phyloP scores from a whole-genome alignment of 1,140 invertebrate genomes.

The Mercenaria mercenaria region DNA sequence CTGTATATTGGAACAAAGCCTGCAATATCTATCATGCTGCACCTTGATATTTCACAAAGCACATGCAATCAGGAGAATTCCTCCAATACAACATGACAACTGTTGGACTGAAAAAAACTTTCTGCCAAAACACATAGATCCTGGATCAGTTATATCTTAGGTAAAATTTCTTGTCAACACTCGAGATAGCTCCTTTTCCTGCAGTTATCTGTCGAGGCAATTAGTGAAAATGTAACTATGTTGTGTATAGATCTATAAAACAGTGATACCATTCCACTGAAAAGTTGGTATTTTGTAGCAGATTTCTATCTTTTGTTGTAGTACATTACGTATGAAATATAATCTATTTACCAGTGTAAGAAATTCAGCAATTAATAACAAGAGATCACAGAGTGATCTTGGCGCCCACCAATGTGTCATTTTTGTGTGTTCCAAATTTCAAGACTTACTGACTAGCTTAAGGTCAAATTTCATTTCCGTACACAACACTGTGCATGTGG shows the following conservation, averaged over 20 bases:
- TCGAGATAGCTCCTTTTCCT: background rate
- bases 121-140: background rate
- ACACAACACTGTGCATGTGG: too few species aligned
- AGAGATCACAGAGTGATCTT: too few species aligned
- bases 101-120: background rate
- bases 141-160: background rate
- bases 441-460: too few species aligned
- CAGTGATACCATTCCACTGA: background rate
- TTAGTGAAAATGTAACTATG: background rate
- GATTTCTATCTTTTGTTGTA: too few species aligned
- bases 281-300: background rate
- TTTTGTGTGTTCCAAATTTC: too few species aligned
- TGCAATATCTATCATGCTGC: background rate
- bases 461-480: too few species aligned
- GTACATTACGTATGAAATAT: too few species aligned
- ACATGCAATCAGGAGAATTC: background rate
- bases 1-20: slow-evolving; percentile 16
- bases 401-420: too few species aligned
- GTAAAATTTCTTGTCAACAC: background rate
- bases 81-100: background rate
- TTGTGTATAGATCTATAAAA: background rate
- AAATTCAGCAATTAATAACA: too few species aligned
- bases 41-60: background rate
- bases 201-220: background rate
- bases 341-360: too few species aligned